Base-by-base conservation (phyloP, 2,888 invertebrate genomes). In the Agriopis leucophaearia region DNA sequence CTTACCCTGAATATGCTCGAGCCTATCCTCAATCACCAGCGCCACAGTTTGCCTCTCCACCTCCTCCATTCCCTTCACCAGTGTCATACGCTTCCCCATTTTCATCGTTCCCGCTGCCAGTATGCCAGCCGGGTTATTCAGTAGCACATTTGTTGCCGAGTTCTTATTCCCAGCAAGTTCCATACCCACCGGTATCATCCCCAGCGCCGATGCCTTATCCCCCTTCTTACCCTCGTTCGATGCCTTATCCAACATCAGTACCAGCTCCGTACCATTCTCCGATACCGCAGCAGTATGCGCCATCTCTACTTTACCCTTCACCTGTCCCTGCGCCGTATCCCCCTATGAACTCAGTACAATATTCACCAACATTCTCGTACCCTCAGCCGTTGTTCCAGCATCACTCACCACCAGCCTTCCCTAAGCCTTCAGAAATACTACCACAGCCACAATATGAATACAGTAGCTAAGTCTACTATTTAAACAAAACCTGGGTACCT, bases 1-100 rank as follows among this genome's bases (percentile, higher is more conserved):
- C 73, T 0, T 80, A 78, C 50, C 68, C 77, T 5, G 70, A 75
- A 10, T 58, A 73, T 12, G 65, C 76, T 38, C 27, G 74, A 5
- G 42, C 58, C 1, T 79, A 78, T 59, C 69, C 78, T 1, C 64
- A 74, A n/a, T 35, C 73, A 16, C 70, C 78, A 1, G 15, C 72
- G 8, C 51, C 69, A 9, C 38, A 59, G 18, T 58, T 76, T 51
- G 59, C 64, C 1, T 45, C 57, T 27, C 15, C 55, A 1, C 51
- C 58, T 56, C 72, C 69, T 58, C 18, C 71, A 16, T 72, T 66
- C 40, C 65, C 72, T 16, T 57, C 71, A 18, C 64, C 71, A 1
- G 44, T 65, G n/a, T 51, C 73, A 15, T 77, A 71, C 18, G 44
- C 68, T 7, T 45, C 44, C 13, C 64, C 64, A 6, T 68, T 65